phyloP scores from a whole-genome alignment of 2,797 vertebrate genomes.

The Sciurus vulgaris region DNA sequence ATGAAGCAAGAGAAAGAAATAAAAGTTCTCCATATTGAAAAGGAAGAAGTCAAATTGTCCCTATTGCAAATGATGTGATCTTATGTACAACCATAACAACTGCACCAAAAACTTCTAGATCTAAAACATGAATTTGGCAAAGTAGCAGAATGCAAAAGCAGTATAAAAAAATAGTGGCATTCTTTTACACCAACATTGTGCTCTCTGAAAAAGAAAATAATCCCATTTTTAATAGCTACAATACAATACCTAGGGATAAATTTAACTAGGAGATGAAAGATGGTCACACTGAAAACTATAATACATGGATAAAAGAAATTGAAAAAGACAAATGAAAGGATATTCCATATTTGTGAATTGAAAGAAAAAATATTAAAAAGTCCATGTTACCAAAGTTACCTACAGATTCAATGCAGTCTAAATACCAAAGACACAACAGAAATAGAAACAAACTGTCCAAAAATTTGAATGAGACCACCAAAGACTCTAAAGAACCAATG shows the following conservation, averaged over 20 bases:
- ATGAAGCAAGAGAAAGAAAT: background rate
- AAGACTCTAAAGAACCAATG: background rate
- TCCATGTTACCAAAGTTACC: background rate
- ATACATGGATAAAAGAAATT: background rate
- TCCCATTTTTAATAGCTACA: background rate
- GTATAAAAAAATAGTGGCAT: background rate
- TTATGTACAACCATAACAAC: background rate
- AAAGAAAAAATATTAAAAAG: background rate
- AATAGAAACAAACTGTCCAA: background rate
- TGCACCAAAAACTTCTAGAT: background rate
- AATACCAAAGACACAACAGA: background rate
- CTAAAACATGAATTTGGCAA: background rate
- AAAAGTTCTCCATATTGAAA: background rate
- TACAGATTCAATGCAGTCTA: background rate
- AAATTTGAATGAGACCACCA: background rate
- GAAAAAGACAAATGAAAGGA: background rate
- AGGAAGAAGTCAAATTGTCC: background rate
- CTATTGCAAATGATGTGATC: background rate
- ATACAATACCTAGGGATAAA: background rate
- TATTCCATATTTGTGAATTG: background rate
- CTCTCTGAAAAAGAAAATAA: background rate
- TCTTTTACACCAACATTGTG: background rate
- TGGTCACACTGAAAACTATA: background rate
- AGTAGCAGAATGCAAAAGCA: background rate
- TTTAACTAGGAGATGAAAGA: background rate